These are phyloP conservation scores for Lamellibrachia columna DNA, from an alignment of 2,888 invertebrate species.

Conservation along the genomic window DNA sequence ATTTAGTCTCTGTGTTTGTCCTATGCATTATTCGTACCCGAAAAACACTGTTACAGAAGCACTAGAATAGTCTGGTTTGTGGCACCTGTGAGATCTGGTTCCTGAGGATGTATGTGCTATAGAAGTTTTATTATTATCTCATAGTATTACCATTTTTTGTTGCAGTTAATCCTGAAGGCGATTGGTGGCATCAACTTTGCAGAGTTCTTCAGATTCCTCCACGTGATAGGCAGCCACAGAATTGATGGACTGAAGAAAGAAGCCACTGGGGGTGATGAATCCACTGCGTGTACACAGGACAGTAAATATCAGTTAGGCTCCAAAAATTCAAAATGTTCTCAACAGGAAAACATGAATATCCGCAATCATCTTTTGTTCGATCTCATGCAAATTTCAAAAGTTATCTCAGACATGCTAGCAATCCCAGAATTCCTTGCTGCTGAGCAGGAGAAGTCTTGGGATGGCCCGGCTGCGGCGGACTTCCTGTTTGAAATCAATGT, in stretches of 20 bases:
- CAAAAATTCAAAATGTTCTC: not conserved
- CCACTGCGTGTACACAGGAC: not conserved
- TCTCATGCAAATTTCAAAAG: conserved; percentile 24
- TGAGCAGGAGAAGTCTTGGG: not conserved
- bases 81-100: too few relatives aligned
- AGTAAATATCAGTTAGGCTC: not conserved
- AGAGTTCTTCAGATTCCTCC: conserved; percentile 55
- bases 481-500: not conserved
- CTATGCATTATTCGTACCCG: conserved; percentile 13
- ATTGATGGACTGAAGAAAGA: conserved; percentile 21
- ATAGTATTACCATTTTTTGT: conserved; percentile 26
- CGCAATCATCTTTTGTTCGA: conserved; percentile 29
- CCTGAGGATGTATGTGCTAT: not conserved
- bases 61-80: not conserved
- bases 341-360: not conserved
- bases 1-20: not conserved
- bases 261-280: conserved; percentile 18
- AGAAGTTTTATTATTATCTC: not conserved
- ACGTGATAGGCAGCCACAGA: conserved; percentile 45
- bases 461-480: not conserved
- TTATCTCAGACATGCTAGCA: not conserved
- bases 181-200: conserved; percentile 56
- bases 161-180: conserved; percentile 60
- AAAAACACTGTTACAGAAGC: not conserved
- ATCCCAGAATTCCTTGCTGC: conserved; percentile 12